These are phyloP conservation scores for Pediacus dermestoides DNA, from an alignment of 2,888 invertebrate genomes.

Conservation along the genomic window DNA sequence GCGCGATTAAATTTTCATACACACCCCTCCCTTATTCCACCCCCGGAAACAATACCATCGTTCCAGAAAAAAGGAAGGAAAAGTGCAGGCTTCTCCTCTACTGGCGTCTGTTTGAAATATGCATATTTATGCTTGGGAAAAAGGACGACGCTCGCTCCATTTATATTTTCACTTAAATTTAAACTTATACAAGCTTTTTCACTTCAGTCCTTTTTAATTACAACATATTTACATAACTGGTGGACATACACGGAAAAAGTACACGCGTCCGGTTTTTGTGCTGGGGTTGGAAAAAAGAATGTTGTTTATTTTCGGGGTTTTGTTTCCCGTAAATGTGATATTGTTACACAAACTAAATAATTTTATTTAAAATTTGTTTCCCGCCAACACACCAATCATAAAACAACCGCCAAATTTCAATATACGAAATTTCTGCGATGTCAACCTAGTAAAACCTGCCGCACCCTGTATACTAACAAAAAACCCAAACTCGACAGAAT, in stretches of 20 bases:
- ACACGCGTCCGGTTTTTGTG: not conserved
- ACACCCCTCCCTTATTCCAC: too few relatives aligned
- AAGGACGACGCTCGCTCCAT: constrained; percentile 38
- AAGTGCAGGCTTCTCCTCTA: too few relatives aligned
- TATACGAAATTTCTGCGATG: too few relatives aligned
- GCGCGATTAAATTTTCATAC: too few relatives aligned
- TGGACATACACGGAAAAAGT: not conserved
- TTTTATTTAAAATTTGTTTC: not conserved
- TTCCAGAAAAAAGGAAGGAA: too few relatives aligned
- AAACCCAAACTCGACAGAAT: too few relatives aligned
- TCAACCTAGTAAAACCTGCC: too few relatives aligned
- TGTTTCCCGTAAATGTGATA: not conserved
- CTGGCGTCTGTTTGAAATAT: constrained; percentile 38
- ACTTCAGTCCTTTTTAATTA: constrained; percentile 45
- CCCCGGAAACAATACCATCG: too few relatives aligned
- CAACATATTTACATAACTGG: constrained; percentile 33
- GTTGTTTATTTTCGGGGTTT: not conserved
- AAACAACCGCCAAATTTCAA: not conserved
- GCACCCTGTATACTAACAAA: too few relatives aligned
- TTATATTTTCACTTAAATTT: constrained; percentile 45
- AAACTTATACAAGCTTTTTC: constrained; percentile 47
- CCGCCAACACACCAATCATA: not conserved
- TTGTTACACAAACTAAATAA: not conserved
- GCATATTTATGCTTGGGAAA: constrained; percentile 40
- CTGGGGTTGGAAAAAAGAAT: constrained; percentile 1